phyloP scores from a whole-genome alignment of 2,888 invertebrate genomes.

The Ecliptopera silaceata region DNA sequence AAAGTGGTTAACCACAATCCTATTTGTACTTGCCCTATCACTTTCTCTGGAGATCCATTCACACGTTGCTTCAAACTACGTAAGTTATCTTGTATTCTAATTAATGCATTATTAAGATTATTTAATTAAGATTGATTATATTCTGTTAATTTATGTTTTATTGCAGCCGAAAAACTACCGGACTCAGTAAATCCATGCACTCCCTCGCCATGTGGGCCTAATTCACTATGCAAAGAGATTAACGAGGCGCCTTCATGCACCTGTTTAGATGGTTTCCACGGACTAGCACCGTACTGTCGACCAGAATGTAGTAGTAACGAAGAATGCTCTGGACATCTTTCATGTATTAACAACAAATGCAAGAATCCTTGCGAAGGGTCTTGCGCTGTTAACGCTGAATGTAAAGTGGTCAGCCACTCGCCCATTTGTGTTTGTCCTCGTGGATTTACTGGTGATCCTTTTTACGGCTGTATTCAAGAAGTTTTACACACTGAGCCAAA shows the following conservation, averaged over 20 bases:
- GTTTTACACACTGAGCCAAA: constrained; percentile 59
- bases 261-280: constrained; percentile 86
- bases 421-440: constrained; percentile 87
- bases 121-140: too few species aligned
- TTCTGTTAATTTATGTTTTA: constrained; percentile 2
- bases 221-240: constrained; percentile 86
- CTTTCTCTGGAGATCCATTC: constrained; percentile 87
- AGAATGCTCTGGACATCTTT: constrained; percentile 86
- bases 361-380: constrained; percentile 88
- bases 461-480: constrained; percentile 83
- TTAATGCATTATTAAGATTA: too few species aligned
- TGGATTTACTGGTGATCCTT: constrained; percentile 90
- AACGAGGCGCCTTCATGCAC: constrained; percentile 89
- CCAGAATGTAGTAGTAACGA: constrained; percentile 91
- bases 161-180: constrained; percentile 77
- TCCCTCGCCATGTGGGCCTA: constrained; percentile 91
- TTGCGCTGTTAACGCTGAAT: constrained; percentile 89
- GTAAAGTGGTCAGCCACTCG: constrained; percentile 90
- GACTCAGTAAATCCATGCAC: constrained; percentile 85
- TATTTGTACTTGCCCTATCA: constrained; percentile 86
- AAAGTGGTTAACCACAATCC: constrained; percentile 90
- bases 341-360: constrained; percentile 90
- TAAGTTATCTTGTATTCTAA: constrained; percentile 55
- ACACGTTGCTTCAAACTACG: constrained; percentile 82
- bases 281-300: constrained; percentile 89